A percentile compares a stretch with the other conserved stretches of the same genome.
Evolutionary conservation across 1,140 invertebrate species (phyloP).

Genomic region (Orius insidiosus): DNA sequence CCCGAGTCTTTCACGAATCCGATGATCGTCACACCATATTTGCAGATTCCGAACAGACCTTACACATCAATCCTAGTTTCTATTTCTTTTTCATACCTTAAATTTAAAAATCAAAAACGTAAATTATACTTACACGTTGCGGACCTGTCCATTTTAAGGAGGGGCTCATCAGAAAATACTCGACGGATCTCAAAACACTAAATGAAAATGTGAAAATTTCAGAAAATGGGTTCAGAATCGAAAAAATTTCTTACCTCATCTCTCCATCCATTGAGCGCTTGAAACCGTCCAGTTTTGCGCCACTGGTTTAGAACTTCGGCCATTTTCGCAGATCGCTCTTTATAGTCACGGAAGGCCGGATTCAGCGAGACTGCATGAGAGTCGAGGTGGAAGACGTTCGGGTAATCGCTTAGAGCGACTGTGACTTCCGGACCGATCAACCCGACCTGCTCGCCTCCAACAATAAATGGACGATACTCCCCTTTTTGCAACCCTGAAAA

Average conservation of each 20-base stretch:
- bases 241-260: conserved; percentile 47
- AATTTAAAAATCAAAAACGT: not conserved
- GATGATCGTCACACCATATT: conserved; percentile 88
- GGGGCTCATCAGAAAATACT: conserved; percentile 43
- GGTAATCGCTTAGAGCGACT: conserved; percentile 57
- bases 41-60: conserved; percentile 77
- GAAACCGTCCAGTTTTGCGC: conserved; percentile 41
- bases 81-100: too few relatives aligned
- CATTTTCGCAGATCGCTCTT: conserved; percentile 57
- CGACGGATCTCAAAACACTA: conserved; percentile 71
- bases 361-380: conserved; percentile 56
- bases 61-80: conserved; percentile 4
- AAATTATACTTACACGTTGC: conserved; percentile 50
- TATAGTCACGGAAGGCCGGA: conserved; percentile 65
- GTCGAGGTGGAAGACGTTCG: conserved; percentile 46
- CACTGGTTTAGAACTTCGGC: conserved; percentile 60
- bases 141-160: conserved; percentile 80
- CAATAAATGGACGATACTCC: conserved; percentile 67
- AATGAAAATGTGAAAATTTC: conserved; percentile 22
- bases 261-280: conserved; percentile 70
- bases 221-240: conserved; percentile 1
- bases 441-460: conserved; percentile 74
- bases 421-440: conserved; percentile 65
- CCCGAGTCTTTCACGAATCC: conserved; percentile 73
- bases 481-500: conserved; percentile 47